Evolutionary conservation across 2,888 invertebrate species (phyloP).

Genomic region (Sinhomidia bicolor): DNA sequence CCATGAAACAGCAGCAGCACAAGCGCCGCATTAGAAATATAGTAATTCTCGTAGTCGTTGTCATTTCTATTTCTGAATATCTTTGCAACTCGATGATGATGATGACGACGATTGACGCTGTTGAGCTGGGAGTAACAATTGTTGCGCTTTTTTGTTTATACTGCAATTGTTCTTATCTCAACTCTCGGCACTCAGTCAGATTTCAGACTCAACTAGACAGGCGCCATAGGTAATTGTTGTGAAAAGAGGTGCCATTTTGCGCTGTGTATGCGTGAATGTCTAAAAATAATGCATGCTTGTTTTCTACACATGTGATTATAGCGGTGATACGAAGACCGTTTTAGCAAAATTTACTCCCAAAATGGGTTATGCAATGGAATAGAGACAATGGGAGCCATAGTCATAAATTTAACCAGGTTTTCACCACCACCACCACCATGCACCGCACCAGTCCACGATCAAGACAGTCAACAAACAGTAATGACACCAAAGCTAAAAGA

Average conservation of each 20-base stretch:
- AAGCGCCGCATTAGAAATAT: background rate
- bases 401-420: slow-evolving; percentile 25
- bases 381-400: slow-evolving; percentile 16
- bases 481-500: slow-evolving; percentile 48
- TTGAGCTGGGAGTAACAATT: slow-evolving; percentile 20
- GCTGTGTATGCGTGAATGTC: background rate
- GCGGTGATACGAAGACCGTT: slow-evolving; percentile 16
- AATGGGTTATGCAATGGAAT: slow-evolving; percentile 52
- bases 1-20: background rate
- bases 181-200: background rate
- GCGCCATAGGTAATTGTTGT: slow-evolving; percentile 3
- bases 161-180: slow-evolving; percentile 41
- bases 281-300: background rate
- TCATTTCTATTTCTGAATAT: slow-evolving; percentile 46
- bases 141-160: slow-evolving; percentile 22
- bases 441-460: slow-evolving; percentile 3
- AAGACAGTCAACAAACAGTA: slow-evolving; percentile 3
- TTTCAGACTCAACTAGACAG: slow-evolving; percentile 11
- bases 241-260: background rate
- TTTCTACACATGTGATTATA: slow-evolving; percentile 21
- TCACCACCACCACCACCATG: slow-evolving; percentile 27
- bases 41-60: slow-evolving; percentile 28
- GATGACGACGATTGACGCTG: slow-evolving; percentile 1
- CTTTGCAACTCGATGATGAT: slow-evolving; percentile 4
- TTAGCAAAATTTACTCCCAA: slow-evolving; percentile 45